Evolutionary conservation across 1,140 invertebrate species (phyloP), one percentile per base, ranked within the genome.

Genomic region (Lucilia sericata): DNA sequence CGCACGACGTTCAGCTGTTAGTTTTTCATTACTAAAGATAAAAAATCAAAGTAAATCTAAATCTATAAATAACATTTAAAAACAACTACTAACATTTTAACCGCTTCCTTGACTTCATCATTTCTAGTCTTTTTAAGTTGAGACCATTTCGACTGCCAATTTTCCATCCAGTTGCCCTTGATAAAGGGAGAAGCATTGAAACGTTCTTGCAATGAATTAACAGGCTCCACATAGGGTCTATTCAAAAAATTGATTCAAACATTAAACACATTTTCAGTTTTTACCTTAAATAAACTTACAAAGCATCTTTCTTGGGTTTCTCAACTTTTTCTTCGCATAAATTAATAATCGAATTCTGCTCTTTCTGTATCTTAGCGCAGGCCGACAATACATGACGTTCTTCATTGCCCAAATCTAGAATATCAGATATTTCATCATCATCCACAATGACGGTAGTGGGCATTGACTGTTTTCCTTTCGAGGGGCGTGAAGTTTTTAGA

Each of bases 191-290:
- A 83, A 17, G 81, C 21, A 75, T 82, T 84, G 14, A 85, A 83
- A 60, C 76, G 81, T n/a, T 85, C 85, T 74, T 85, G 74, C n/a
- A 86, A 84, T 13, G 84, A 70, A 51, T 86, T 86, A 21, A 86
- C 84, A 19, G 85, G 85, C 55, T 85, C 85, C 19, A 86, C 85
- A 70, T 80, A 82, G 9, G 85, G 85, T 2, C 85, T 86, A 65
- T 42, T 42, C 0, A 42, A 8, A 42, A 8, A 8, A 42, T 3
- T 8, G n/a, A 42, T 7, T 8, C 2, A 42, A 10, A 3, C 7
- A 42, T 0, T 10, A 42, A 42, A 42, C 42, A 42, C 0, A 3
- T 42, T 42, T 8, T 42, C 0, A 42, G 5, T 3, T 42, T 42
- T 42, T 42, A 42, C 0, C 42, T 42, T 42, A 17, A 19, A 70